Conservation (phyloP, 1,140 invertebrate species). For the Helicoverpa zea region DNA sequence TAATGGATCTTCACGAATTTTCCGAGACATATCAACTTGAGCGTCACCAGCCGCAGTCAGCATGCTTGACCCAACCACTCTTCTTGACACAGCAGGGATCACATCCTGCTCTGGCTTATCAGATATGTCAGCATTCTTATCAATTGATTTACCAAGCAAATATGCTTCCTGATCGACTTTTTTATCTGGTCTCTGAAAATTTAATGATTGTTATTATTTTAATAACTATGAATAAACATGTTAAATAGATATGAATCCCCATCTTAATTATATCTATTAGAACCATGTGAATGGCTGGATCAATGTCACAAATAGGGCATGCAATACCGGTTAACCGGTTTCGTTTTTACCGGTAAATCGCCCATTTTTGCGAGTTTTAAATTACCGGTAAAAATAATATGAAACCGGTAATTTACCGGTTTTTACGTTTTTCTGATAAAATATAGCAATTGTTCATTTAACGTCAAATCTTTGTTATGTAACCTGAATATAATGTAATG, state of each 20-base stretch:
- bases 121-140: slow-evolving; percentile 93
- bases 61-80: slow-evolving; percentile 87
- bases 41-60: slow-evolving; percentile 83
- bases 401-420: no score
- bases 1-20: slow-evolving; percentile 96
- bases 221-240: no score
- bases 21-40: slow-evolving; percentile 93
- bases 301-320: neutral
- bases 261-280: no score
- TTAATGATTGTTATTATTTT: neutral
- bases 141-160: slow-evolving; percentile 94
- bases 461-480: no score
- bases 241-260: no score
- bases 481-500: no score
- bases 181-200: slow-evolving; percentile 89
- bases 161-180: slow-evolving; percentile 95
- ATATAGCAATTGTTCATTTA: no score
- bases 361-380: no score
- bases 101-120: slow-evolving; percentile 90
- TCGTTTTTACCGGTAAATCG: no score
- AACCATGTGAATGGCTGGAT: neutral
- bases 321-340: no score
- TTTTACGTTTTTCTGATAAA: no score
- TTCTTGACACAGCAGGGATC: slow-evolving; percentile 91
- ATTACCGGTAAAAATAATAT: no score